Evolutionary conservation across 2,888 invertebrate species (phyloP), one percentile per base, ranked within the genome.

Genomic region (Notodonta ziczac): DNA sequence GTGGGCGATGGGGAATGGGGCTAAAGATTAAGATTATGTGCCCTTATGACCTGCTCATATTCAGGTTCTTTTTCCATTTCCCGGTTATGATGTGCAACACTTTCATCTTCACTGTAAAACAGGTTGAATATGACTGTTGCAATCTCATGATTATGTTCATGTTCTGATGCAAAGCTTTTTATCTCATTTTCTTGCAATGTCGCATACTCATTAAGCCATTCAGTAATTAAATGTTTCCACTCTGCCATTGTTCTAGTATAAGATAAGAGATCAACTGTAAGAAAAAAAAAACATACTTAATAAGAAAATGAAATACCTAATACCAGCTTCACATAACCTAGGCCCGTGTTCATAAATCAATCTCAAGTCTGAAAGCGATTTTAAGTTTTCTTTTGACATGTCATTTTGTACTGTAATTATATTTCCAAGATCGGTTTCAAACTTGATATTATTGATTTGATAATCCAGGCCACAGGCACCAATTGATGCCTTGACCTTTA

Each of bases 201-300:
- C 67, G 96, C 95, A 90, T 96, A 97, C 83, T 98, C 98, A 75
- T 95, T 94, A 74, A 98, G 91, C 97, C 97, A 98, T 86, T 98
- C 97, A 75, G 94, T 94, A 75, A 97, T 96, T 90, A 97, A 94
- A 74, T 94, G 91, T 70, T 88, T 91, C 86, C 89, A 89, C 76
- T 94, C 93, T 58, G 88, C 83, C 93, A 93, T 93, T 72, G 65
- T 62, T 44, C 53, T 16, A 59, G 55, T 59, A 39, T 66, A 7
- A 6, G 13, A 51, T 57, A 35, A 57, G 7, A 65, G 24, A 12
- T 16, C 2, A 64, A 62, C 75, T 74, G 64, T 53, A 39, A 60
- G 50, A 39, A 60, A 63, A 59, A 40, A 42, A 54, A 16, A 39
- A 42, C 13, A 40, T 42, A 14, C 50, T 5, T 50, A 4, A 53